Conservation (phyloP, 2,113 vertebrate genomes). For the Bubo scandiacus region DNA sequence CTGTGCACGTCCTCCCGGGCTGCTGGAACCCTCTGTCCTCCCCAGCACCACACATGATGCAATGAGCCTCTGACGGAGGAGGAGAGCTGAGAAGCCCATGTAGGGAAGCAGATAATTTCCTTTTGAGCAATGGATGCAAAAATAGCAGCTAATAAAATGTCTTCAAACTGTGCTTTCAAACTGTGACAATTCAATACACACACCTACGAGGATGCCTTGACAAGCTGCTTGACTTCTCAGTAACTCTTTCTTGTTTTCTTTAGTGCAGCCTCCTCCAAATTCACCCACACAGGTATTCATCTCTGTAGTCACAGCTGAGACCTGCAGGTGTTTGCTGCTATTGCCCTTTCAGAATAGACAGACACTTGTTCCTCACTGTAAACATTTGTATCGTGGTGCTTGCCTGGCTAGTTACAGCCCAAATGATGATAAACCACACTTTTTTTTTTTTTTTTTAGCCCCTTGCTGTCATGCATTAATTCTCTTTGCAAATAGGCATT, state of each 20-base stretch:
- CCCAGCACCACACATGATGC: constrained; percentile 69
- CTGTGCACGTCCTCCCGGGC: neutral
- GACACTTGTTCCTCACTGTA: constrained; percentile 7
- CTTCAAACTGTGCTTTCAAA: constrained; percentile 77
- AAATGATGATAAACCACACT: constrained; percentile 14
- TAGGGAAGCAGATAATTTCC: constrained; percentile 79
- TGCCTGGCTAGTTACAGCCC: constrained; percentile 3
- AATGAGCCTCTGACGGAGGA: constrained; percentile 70
- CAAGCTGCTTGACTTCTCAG: constrained; percentile 76
- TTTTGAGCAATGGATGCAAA: constrained; percentile 71
- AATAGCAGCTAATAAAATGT: constrained; percentile 84
- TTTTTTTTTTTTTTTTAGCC: neutral
- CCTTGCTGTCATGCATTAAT: constrained; percentile 9
- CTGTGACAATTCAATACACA: constrained; percentile 78
- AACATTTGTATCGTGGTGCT: constrained; percentile 1
- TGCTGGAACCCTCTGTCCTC: constrained; percentile 67
- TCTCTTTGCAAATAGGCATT: constrained; percentile 39
- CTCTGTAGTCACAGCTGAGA: constrained; percentile 62
- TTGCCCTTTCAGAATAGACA: constrained; percentile 16
- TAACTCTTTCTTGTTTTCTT: constrained; percentile 74
- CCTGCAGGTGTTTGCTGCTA: constrained; percentile 71
- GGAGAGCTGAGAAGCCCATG: constrained; percentile 69
- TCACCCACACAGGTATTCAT: constrained; percentile 68
- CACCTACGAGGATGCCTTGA: constrained; percentile 80
- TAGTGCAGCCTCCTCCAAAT: constrained; percentile 52